phyloP scores from a whole-genome alignment of 1,140 invertebrate species.

The Panagrolaimus sp. region DNA sequence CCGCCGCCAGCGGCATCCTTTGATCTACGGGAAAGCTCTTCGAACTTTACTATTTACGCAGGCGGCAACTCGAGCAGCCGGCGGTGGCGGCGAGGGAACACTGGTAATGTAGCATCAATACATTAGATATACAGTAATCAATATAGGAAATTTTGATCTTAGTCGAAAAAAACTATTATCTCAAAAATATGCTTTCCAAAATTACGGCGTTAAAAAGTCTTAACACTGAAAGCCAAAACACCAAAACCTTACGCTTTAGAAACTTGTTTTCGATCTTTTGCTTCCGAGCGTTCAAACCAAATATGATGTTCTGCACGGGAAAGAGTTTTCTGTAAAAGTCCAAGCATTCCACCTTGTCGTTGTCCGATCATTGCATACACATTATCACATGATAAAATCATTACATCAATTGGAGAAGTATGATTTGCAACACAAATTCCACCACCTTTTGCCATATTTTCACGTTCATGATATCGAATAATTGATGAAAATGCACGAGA shows the following conservation, averaged over 20 bases:
- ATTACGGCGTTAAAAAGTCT: constrained; percentile 61
- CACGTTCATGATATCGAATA: constrained; percentile 45
- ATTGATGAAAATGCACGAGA: constrained; percentile 51
- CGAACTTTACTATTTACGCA: too few species aligned
- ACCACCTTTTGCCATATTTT: constrained; percentile 33
- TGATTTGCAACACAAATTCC: constrained; percentile 95
- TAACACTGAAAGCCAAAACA: too few species aligned
- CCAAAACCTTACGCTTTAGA: not conserved
- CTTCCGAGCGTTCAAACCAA: constrained; percentile 96
- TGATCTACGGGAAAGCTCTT: too few species aligned
- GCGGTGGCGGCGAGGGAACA: not conserved
- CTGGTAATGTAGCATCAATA: too few species aligned
- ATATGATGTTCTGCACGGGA: constrained; percentile 86
- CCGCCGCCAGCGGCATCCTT: too few species aligned
- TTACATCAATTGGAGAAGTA: constrained; percentile 93
- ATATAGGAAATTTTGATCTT: too few species aligned
- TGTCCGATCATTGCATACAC: constrained; percentile 97
- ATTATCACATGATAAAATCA: constrained; percentile 88
- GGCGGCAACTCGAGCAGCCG: too few species aligned
- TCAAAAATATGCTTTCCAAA: too few species aligned
- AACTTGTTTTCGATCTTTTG: constrained; percentile 72
- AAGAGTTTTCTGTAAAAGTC: constrained; percentile 82
- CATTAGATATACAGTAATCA: too few species aligned
- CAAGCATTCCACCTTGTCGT: constrained; percentile 85
- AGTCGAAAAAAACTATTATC: too few species aligned